phyloP scores from a whole-genome alignment of 2,888 invertebrate genomes.

The Xylota sylvarum region DNA sequence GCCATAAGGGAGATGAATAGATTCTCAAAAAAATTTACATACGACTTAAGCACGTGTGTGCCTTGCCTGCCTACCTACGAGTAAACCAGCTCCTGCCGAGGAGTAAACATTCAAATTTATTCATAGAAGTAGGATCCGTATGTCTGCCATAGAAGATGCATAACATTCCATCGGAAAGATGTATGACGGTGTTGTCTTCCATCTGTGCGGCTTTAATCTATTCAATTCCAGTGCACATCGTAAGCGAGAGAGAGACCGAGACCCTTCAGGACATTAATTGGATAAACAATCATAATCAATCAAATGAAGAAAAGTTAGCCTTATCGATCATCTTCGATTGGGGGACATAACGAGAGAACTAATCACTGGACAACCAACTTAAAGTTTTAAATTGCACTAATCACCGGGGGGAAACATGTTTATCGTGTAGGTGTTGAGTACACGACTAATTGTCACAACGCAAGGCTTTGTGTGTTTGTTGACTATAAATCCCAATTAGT shows the following conservation, averaged over 20 bases:
- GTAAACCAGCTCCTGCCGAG: background rate
- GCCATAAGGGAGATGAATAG: slow-evolving; percentile 19
- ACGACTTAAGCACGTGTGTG: slow-evolving; percentile 8
- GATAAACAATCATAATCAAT: slow-evolving; percentile 18
- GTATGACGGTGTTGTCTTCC: background rate
- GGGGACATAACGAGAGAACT: background rate
- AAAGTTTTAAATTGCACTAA: background rate
- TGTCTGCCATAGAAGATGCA: slow-evolving; percentile 9
- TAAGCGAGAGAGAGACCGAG: no score
- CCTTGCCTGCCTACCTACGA: background rate
- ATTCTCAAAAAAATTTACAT: slow-evolving; percentile 5
- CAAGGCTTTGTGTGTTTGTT: background rate
- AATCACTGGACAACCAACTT: background rate
- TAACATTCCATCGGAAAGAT: background rate
- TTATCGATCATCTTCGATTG: slow-evolving; percentile 10
- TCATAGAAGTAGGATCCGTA: slow-evolving; percentile 16
- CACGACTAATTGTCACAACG: background rate
- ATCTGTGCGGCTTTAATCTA: background rate
- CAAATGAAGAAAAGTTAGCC: background rate
- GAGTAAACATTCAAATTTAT: slow-evolving; percentile 35
- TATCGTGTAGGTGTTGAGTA: background rate
- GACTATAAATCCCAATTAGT: slow-evolving; percentile 26
- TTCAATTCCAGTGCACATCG: background rate
- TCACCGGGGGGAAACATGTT: background rate
- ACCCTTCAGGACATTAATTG: background rate